phyloP scores from a whole-genome alignment of 30 jellyfish, hydroid and myxozoan genomes.

The Pseudorhiza aurosa region DNA sequence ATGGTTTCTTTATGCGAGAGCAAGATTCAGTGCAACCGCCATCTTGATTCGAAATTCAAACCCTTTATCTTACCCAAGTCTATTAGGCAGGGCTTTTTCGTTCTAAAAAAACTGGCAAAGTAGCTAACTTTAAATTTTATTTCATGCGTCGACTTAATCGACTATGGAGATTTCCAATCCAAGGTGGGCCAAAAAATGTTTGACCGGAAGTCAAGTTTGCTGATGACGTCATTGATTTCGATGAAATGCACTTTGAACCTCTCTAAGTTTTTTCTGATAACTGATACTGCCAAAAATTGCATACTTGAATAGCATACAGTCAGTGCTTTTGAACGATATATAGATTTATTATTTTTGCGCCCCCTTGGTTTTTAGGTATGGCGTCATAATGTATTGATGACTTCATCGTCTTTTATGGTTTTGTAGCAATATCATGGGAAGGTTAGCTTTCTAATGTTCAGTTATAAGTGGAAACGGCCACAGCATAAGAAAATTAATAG shows the following conservation, averaged over 20 bases:
- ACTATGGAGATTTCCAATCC: constrained; percentile 5
- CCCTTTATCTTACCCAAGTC: too few species aligned
- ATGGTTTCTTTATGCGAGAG: too few species aligned
- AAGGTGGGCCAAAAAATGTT: constrained; percentile 7
- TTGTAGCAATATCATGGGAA: neutral
- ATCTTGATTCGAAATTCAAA: too few species aligned
- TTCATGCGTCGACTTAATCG: neutral
- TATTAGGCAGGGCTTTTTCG: neutral
- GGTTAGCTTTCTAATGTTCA: neutral
- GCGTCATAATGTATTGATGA: neutral
- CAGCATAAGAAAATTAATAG: neutral
- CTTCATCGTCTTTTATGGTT: neutral
- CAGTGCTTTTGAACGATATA: neutral
- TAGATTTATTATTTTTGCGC: neutral
- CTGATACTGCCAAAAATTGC: neutral
- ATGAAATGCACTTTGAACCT: too few species aligned
- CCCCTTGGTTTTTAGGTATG: neutral
- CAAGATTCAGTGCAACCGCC: too few species aligned
- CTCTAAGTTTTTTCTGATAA: neutral
- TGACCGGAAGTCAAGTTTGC: constrained; percentile 6
- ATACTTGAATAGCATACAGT: too few species aligned
- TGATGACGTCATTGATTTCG: neutral
- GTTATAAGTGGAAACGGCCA: neutral
- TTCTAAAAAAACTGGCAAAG: too few species aligned
- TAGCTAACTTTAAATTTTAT: neutral